Conservation (phyloP, 2,888 invertebrate genomes). For the Coelinius sp. region DNA sequence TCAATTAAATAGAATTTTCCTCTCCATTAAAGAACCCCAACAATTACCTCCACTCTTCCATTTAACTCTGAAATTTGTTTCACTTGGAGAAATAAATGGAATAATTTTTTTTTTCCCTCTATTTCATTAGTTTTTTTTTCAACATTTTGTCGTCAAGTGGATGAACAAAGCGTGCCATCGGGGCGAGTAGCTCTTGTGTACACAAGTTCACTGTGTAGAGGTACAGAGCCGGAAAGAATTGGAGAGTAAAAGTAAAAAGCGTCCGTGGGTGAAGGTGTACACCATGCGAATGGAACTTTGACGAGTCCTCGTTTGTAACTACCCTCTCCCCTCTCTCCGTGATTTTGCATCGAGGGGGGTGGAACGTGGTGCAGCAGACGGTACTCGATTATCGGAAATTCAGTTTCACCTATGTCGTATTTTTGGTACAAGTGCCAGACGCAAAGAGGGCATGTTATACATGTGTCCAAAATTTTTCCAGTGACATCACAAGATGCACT, state of each 20-base stretch:
- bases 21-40: no score
- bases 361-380: conserved; percentile 30
- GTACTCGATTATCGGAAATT: conserved; percentile 44
- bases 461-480: conserved; percentile 9
- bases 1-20: no score
- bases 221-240: conserved; percentile 24
- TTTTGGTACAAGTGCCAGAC: conserved; percentile 23
- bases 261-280: background rate
- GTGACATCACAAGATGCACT: conserved; percentile 27
- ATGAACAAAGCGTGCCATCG: conserved; percentile 23
- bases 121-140: background rate
- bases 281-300: conserved; percentile 22
- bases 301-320: conserved; percentile 25
- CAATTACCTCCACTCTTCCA: no score
- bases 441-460: conserved; percentile 14
- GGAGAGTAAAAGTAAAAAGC: conserved; percentile 23
- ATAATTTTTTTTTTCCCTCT: background rate
- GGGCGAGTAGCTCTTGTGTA: conserved; percentile 7
- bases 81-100: background rate
- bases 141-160: background rate
- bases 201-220: conserved; percentile 5
- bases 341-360: background rate
- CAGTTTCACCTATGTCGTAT: conserved; percentile 20
- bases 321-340: background rate
- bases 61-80: background rate